Evolutionary conservation across 2,797 vertebrate genomes (phyloP).

Genomic region (Garrulus glandarius): DNA sequence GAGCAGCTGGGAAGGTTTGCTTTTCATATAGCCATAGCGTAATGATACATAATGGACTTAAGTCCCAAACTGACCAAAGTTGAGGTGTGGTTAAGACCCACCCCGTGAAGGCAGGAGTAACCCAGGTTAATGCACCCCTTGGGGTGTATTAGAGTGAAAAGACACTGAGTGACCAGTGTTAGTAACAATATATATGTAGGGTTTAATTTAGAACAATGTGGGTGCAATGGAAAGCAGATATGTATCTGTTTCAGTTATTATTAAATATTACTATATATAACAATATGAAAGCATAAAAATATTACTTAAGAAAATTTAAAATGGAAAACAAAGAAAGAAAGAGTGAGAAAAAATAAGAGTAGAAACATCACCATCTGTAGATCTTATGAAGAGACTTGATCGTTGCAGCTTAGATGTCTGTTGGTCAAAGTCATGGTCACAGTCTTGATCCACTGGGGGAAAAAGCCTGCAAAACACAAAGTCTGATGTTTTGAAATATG

Average conservation of each 20-base stretch:
- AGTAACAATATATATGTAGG: background rate
- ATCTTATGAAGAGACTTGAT: background rate
- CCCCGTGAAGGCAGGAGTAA: background rate
- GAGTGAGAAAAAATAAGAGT: background rate
- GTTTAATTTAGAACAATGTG: background rate
- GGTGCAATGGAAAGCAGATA: background rate
- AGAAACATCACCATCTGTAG: background rate
- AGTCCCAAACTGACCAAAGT: background rate
- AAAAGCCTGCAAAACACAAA: background rate
- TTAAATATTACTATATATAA: background rate
- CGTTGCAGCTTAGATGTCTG: background rate
- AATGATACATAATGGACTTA: background rate
- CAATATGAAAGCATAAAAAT: background rate
- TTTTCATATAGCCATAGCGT: background rate
- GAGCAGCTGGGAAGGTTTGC: background rate
- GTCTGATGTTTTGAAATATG: background rate
- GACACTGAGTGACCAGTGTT: background rate
- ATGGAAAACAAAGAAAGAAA: background rate
- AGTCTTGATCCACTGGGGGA: background rate
- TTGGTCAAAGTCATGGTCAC: background rate
- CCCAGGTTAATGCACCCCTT: background rate
- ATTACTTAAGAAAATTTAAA: background rate
- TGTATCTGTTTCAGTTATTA: background rate
- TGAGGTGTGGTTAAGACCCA: accelerated
- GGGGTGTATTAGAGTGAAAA: background rate